Conservation (phyloP, 2,113 vertebrate species). For the Nibea albiflora region DNA sequence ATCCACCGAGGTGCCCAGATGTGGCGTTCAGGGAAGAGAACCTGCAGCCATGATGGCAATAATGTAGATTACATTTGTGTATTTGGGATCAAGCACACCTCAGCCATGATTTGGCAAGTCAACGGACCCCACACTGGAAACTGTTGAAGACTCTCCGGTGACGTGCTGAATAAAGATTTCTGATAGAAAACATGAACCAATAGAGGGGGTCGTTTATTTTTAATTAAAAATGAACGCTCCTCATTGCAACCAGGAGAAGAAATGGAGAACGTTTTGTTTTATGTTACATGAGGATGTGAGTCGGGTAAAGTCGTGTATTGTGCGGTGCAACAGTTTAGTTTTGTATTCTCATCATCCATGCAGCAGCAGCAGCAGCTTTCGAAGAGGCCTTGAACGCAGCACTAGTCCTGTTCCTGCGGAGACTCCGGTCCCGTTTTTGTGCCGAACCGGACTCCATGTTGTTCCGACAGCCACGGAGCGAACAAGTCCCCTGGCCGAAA, state of each 20-base stretch:
- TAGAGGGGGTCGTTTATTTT: too few relatives aligned
- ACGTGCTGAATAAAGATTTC: not conserved
- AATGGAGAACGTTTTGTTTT: too few relatives aligned
- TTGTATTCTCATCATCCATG: not conserved
- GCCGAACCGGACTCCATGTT: conserved; percentile 81
- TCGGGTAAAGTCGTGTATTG: too few relatives aligned
- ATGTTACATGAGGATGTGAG: too few relatives aligned
- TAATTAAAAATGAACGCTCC: too few relatives aligned
- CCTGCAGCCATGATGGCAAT: too few relatives aligned
- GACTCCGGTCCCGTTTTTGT: conserved; percentile 69
- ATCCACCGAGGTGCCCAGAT: conserved; percentile 23
- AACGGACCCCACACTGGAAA: not conserved
- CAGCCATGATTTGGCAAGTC: not conserved
- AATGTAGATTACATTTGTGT: too few relatives aligned
- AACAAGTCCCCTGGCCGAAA: conserved; percentile 77
- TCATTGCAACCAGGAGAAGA: too few relatives aligned
- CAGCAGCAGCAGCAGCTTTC: not conserved
- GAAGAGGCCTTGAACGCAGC: conserved; percentile 42
- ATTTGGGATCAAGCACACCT: too few relatives aligned
- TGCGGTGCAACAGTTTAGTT: too few relatives aligned
- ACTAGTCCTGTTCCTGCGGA: conserved; percentile 38
- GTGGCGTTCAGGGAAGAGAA: conserved; percentile 50
- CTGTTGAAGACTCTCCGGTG: not conserved
- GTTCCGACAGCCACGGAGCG: conserved; percentile 80
- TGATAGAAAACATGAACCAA: not conserved